Conservation (phyloP, 2,797 vertebrate genomes). For the Hippocampus kuda region DNA sequence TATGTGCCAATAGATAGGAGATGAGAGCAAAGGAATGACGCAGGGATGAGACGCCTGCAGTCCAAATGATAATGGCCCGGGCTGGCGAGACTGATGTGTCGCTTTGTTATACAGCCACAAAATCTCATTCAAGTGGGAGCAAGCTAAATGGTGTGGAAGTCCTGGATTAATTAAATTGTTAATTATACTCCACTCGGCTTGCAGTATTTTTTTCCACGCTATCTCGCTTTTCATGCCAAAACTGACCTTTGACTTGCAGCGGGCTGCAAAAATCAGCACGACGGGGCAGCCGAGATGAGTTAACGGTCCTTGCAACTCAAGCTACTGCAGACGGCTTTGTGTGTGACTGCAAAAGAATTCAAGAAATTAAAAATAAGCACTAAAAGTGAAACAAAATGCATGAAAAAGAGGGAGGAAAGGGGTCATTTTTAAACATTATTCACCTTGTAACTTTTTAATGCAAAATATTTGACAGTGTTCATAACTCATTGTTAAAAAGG, state of each 20-base stretch:
- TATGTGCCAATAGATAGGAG: conserved; percentile 36
- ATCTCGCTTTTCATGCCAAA: conserved; percentile 35
- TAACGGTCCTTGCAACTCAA: neutral
- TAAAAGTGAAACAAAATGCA: neutral
- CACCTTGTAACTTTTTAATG: no score
- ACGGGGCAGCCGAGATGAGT: neutral
- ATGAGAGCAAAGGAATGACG: conserved; percentile 27
- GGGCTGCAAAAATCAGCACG: conserved; percentile 18
- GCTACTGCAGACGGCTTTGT: neutral
- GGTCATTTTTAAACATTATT: no score
- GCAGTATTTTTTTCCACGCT: conserved; percentile 32
- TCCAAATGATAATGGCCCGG: conserved; percentile 20
- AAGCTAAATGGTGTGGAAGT: conserved; percentile 26
- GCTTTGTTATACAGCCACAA: conserved; percentile 20
- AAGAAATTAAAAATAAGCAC: neutral
- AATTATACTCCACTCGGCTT: conserved; percentile 28
- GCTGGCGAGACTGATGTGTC: conserved; percentile 18
- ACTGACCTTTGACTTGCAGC: conserved; percentile 42
- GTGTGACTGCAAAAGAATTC: neutral
- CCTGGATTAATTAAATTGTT: conserved; percentile 45
- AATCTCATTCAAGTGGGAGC: conserved; percentile 16
- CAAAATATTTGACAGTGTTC: no score
- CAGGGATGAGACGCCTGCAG: conserved; percentile 18
- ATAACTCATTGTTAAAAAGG: no score
- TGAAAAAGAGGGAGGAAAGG: no score